Conservation (phyloP, 30 jellyfish, hydroid and myxozoan species). For the Pseudorhiza aurosa region DNA sequence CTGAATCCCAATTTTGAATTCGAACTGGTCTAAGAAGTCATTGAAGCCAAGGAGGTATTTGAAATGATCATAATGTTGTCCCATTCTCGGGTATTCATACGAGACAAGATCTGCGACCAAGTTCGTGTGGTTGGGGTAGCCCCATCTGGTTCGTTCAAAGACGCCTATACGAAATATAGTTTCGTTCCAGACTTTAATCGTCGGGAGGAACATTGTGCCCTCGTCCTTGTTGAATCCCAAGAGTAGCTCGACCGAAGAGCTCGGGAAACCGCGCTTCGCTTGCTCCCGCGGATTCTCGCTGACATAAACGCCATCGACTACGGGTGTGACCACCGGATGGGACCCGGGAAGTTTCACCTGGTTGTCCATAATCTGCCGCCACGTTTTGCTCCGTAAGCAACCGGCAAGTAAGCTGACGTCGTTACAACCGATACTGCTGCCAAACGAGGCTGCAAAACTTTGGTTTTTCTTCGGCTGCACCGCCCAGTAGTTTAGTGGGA, state of each 20-base stretch:
- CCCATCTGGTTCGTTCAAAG: neutral
- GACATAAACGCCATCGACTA: conserved; percentile 28
- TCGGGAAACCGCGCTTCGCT: conserved; percentile 20
- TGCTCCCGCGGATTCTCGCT: conserved; percentile 8
- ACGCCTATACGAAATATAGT: neutral
- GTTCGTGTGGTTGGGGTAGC: neutral
- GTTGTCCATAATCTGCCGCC: conserved; percentile 6
- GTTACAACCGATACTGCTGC: conserved; percentile 5
- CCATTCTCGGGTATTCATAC: conserved; percentile 5
- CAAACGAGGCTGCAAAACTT: neutral
- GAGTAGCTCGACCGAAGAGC: conserved; percentile 32
- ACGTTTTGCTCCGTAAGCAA: conserved; percentile 21
- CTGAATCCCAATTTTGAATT: neutral
- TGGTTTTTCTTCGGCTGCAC: neutral
- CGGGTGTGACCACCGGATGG: neutral
- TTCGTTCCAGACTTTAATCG: conserved; percentile 4
- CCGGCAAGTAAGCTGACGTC: neutral
- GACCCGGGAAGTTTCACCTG: neutral
- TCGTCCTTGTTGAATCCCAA: conserved; percentile 50
- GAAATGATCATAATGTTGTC: neutral
- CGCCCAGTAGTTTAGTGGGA: conserved; percentile 54
- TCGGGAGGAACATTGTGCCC: conserved; percentile 33
- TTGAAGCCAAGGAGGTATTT: neutral
- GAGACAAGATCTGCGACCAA: neutral
- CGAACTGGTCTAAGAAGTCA: conserved; percentile 8